These are phyloP conservation scores for Stictonetta naevosa DNA, from an alignment of 2,113 vertebrate genomes.

Conservation along the genomic window DNA sequence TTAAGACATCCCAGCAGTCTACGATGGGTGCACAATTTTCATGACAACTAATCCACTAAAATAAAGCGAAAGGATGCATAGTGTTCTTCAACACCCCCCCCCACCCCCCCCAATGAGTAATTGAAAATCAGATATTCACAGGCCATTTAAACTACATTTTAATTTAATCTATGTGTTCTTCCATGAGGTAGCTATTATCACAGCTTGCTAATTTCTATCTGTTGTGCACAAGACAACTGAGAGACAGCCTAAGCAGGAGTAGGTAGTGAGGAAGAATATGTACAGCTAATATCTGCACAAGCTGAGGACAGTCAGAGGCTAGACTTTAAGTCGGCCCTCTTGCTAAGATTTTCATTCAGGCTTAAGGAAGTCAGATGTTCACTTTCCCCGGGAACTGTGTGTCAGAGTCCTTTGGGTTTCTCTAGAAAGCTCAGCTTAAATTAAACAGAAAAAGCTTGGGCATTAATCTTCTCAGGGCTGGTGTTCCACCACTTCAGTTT, in stretches of 20 bases:
- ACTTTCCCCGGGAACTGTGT: background rate
- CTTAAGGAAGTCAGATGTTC: background rate
- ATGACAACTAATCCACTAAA: background rate
- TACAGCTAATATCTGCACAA: background rate
- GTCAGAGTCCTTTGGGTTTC: background rate
- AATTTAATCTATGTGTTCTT: background rate
- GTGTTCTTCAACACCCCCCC: background rate
- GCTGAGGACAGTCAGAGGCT: background rate
- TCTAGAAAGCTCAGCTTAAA: background rate
- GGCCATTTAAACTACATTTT: background rate
- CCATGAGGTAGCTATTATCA: background rate
- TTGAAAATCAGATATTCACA: background rate
- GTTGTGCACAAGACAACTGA: background rate
- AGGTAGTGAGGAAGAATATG: background rate
- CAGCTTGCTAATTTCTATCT: background rate
- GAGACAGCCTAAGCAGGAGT: rapidly evolving
- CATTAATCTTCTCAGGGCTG: background rate
- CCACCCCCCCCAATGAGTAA: background rate
- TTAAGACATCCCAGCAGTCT: background rate
- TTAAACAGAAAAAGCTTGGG: background rate
- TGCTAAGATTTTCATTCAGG: background rate
- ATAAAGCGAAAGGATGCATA: background rate
- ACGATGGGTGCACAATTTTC: background rate
- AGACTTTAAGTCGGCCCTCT: background rate
- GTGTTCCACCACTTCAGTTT: background rate